Base-by-base conservation (phyloP, 53 echinoderm and acorn worm species). In the Astropecten irregularis region DNA sequence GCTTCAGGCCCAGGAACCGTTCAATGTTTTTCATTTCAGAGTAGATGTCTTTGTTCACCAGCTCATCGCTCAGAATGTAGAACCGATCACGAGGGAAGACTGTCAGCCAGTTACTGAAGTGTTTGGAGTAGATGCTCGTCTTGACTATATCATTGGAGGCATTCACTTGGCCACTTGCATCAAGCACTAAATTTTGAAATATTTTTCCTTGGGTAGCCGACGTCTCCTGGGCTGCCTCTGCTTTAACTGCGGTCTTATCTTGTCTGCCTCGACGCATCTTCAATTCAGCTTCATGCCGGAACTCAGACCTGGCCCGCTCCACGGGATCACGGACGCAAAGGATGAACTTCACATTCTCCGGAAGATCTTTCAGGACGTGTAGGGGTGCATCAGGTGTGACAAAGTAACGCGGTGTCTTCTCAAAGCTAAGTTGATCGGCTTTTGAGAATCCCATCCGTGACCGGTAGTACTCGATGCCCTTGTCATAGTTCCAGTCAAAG, bases 331-430 rank as follows among this genome's bases (percentile, higher is more conserved):
- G 83, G 16, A 93, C 83, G 29, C 83, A 73, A 7, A 93, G 32
- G 29, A 93, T 87, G 31, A 93, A 87, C 37, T 87, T 93, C 13
- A 90, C 59, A 49, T 87, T 44, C 8, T 33, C 14, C 21, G 90
- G 86, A 13, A 93, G 62, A 18, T 87, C 71, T 10, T 90, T 71
- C 46, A 54, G 19, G 11, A 86, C 86, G 7, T 53, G 32, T 19
- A 34, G 29, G 36, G 93, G 93, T 3, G 86, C 90, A 21, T 76
- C 53, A 9, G 63, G 28, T 16, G 83, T 79, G 34, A 90, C 63
- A 14, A 93, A 77, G 51, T 93, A 93, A 18, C 84, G 67, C 0
- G 93, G 93, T 7, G 93, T 90, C 52, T 93, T 93, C 55, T 93
- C 93, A 29, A 93, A 84, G 29, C 71, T 37, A 4, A 86, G 11